Base-by-base conservation (phyloP, 2,797 vertebrate species). In the Muraenolepis orangiensis region DNA sequence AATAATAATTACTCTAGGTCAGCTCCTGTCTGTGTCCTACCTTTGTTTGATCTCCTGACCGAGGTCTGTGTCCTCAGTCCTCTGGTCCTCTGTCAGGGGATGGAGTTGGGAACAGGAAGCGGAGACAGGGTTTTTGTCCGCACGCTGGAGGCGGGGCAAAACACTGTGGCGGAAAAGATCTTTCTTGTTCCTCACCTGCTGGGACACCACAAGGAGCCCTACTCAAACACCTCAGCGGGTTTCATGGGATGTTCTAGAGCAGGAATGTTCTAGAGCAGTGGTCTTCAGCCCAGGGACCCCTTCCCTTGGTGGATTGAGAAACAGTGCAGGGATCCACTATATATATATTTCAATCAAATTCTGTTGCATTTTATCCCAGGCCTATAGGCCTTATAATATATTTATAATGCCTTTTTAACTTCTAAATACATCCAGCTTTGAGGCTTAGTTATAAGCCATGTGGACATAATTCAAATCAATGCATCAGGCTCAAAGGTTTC, bases 81-180 rank as follows among this genome's bases (percentile, higher is more conserved):
- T 13, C 51, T 80, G 78, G 57, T 86, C 85, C 67, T 91, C 87
- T 0, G 86, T 79, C 73, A 89, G 82, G 11, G 92, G 89, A 69
- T 79, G 87, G 77, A 94, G 91, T 81, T 92, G 90, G 0, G 89
- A 86, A 82, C 93, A 94, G 81, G 94, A 93, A 31, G 85, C 86
- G 0, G 93, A 93, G 77, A 92, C 86, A 28, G 83, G 83, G 3
- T 85, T 86, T 32, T 82, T 89, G 81, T 92, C 90, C 12, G 79
- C 74, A 0, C 90, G 91, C 23, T 88, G 88, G 57, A 94, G 87
- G 73, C 89, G 90, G 26, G 90, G 92, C 72, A 94, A 74, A 32
- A 94, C 83, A 28, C 89, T 93, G 32, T 93, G 91, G 46, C 93
- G 94, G 78, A 94, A 94, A 61, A 94, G 82, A 74, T 92, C 91